Percentiles rank a stretch among this genome's conserved stretches.
Conservation (phyloP, 2,888 invertebrate genomes). For the Metopia argyrocephala region DNA sequence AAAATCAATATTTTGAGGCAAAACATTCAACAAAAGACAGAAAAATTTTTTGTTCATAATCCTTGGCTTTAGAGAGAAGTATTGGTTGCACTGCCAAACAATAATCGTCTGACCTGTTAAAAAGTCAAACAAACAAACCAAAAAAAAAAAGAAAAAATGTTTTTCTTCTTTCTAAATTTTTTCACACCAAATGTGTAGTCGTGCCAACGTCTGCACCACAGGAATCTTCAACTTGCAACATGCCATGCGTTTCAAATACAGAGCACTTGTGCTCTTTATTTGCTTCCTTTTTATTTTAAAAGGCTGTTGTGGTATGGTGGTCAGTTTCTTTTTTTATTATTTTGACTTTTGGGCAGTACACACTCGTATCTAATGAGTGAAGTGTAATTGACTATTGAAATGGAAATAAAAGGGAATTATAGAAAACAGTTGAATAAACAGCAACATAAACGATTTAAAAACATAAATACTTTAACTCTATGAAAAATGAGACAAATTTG, state of each 20-base stretch:
- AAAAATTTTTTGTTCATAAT: neutral
- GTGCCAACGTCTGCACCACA: constrained; percentile 29
- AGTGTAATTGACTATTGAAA: neutral
- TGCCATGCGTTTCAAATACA: neutral
- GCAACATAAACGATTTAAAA: no score
- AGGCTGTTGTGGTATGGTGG: neutral
- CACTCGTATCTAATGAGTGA: no score
- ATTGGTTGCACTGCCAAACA: neutral
- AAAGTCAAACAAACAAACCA: neutral
- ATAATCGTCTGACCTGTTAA: constrained; percentile 29
- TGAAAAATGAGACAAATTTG: no score
- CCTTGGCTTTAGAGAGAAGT: neutral
- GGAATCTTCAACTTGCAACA: constrained; percentile 14
- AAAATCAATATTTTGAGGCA: constrained; percentile 23
- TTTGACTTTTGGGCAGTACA: no score
- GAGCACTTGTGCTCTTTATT: neutral
- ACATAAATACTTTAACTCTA: no score
- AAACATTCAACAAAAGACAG: neutral
- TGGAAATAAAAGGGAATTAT: neutral
- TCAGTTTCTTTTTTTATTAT: neutral
- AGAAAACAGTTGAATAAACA: no score
- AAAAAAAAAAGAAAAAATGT: no score
- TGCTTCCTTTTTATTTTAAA: no score
- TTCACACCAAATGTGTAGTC: constrained; percentile 22
- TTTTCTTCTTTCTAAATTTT: neutral